A percentile compares a stretch with the other conserved stretches of the same genome.
Evolutionary conservation across 2,888 invertebrate species (phyloP).

Genomic region (Clanis bilineata): DNA sequence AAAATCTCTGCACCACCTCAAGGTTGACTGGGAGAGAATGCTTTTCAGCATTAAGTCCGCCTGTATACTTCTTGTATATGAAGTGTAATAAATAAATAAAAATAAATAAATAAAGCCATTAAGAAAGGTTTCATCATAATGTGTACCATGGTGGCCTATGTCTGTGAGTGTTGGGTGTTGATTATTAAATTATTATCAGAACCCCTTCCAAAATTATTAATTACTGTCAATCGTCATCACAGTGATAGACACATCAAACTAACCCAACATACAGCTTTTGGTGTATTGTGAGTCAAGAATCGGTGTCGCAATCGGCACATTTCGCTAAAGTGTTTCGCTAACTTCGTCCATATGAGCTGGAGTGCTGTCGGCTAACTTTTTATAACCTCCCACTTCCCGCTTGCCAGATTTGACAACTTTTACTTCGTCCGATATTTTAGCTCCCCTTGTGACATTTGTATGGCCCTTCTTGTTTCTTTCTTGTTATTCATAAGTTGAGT

Average conservation of each 20-base stretch:
- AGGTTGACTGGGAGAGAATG: no score
- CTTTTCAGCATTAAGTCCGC: no score
- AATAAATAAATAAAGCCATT: no score
- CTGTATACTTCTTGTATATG: no score
- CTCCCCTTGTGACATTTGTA: background rate
- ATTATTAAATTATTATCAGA: no score
- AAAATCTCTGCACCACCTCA: no score
- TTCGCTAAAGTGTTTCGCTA: slow-evolving; percentile 65
- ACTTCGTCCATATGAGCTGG: slow-evolving; percentile 66
- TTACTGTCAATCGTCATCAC: no score
- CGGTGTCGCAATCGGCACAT: slow-evolving; percentile 66
- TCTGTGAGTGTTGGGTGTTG: no score
- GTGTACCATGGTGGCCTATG: no score
- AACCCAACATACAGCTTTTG: background rate
- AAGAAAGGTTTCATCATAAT: no score
- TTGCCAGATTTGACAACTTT: slow-evolving; percentile 54
- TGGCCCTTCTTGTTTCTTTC: background rate
- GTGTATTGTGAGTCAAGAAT: slow-evolving; percentile 20
- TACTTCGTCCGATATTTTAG: slow-evolving; percentile 3
- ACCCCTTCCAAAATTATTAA: no score
- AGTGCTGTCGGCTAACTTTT: slow-evolving; percentile 61
- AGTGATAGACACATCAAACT: background rate
- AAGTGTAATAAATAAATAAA: no score
- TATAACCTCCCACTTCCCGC: slow-evolving; percentile 50
- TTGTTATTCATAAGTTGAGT: background rate